Evolutionary conservation across 2,113 vertebrate genomes (phyloP).

Genomic region (Cyanoderma ruficeps): DNA sequence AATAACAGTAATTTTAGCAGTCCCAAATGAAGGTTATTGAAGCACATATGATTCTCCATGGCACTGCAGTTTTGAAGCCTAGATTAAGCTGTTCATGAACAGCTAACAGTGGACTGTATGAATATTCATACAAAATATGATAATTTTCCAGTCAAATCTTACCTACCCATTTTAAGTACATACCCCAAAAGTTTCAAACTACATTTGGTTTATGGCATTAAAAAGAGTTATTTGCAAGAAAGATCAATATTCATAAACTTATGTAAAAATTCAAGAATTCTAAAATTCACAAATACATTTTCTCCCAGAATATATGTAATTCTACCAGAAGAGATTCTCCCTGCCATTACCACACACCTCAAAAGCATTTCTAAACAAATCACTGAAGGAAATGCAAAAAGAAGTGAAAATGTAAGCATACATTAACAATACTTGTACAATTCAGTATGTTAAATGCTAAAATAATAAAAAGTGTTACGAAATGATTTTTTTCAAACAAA

Average conservation of each 20-base stretch:
- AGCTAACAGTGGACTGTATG: background rate
- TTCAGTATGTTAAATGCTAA: background rate
- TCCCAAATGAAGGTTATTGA: background rate
- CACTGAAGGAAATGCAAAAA: background rate
- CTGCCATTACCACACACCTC: background rate
- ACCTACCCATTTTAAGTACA: background rate
- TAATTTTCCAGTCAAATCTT: background rate
- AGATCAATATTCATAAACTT: background rate
- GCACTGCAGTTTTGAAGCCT: background rate
- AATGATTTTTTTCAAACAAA: background rate
- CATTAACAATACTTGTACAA: background rate
- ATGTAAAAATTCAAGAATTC: background rate
- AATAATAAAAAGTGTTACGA: background rate
- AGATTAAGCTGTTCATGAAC: background rate
- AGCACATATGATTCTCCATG: background rate
- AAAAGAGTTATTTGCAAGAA: background rate
- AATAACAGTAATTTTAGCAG: background rate
- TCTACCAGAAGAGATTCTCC: background rate
- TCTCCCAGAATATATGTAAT: background rate
- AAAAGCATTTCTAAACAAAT: background rate
- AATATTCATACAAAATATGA: background rate
- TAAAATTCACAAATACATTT: background rate
- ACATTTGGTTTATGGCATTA: background rate
- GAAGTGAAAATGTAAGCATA: background rate
- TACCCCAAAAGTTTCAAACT: background rate